Percentiles rank a stretch among this genome's conserved stretches.
Evolutionary conservation across 2,113 vertebrate species (phyloP).

Genomic region (Lamprotornis superbus): DNA sequence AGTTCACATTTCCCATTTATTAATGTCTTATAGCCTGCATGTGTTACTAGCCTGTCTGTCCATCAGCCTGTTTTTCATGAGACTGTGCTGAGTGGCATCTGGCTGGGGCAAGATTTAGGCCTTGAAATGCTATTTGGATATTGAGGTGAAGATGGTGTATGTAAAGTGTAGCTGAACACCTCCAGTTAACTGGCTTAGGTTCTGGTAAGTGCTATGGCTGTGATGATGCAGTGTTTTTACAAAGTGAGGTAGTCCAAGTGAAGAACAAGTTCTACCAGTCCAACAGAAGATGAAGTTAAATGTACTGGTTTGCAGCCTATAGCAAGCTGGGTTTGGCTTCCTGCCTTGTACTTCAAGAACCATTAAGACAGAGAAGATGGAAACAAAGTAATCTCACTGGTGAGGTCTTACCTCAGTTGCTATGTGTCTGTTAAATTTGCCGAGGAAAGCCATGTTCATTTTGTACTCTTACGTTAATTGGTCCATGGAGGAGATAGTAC

Average conservation of each 20-base stretch:
- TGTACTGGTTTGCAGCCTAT: background rate
- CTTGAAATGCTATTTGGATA: background rate
- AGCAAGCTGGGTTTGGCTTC: background rate
- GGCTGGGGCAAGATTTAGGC: background rate
- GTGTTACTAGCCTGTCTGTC: background rate
- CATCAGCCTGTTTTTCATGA: background rate
- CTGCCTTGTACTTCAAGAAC: background rate
- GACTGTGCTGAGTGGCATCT: background rate
- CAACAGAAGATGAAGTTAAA: background rate
- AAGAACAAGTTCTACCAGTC: background rate
- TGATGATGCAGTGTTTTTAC: background rate
- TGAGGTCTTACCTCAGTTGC: background rate
- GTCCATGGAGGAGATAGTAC: background rate
- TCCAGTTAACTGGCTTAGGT: background rate
- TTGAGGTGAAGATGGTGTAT: background rate
- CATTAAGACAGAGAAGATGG: background rate
- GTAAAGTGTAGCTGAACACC: background rate
- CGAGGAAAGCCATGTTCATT: background rate
- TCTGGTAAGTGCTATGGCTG: background rate
- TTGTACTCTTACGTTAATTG: background rate
- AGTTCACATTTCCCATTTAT: background rate
- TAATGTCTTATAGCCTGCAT: background rate
- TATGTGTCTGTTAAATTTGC: background rate
- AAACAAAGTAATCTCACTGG: background rate
- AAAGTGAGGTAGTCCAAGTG: background rate